Percentiles rank a stretch among this genome's conserved stretches.
These are phyloP conservation scores for Brachypteracias leptosomus DNA, from an alignment of 2,113 vertebrate species.

Conservation along the genomic window DNA sequence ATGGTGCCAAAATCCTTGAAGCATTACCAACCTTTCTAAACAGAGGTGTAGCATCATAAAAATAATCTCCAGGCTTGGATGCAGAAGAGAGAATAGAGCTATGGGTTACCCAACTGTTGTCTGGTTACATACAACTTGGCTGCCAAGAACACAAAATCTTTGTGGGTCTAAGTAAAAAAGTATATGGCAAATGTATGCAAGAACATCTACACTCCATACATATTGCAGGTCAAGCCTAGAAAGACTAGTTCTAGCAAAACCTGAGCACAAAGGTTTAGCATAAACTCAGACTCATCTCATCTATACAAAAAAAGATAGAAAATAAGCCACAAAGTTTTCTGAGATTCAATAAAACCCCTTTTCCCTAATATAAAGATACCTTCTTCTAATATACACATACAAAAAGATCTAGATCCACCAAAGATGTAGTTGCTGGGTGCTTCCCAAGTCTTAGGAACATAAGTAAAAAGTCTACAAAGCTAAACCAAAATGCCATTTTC, in stretches of 20 bases:
- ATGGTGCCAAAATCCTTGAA: background rate
- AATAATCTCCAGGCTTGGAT: background rate
- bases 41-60: rapidly evolving
- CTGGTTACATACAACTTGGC: rapidly evolving
- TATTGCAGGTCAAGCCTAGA: background rate
- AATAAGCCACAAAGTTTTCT: background rate
- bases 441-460: background rate
- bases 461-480: background rate
- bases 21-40: background rate
- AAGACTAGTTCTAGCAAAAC: background rate
- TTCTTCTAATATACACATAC: background rate
- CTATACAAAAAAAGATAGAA: background rate
- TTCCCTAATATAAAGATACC: background rate
- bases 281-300: background rate
- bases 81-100: background rate
- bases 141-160: background rate
- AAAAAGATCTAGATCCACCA: background rate
- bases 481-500: background rate
- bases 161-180: rapidly evolving
- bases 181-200: rapidly evolving
- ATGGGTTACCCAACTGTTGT: rapidly evolving
- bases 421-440: background rate
- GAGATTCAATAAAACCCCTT: background rate
- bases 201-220: background rate
- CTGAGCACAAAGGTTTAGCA: background rate